A percentile compares a stretch with the other conserved stretches of the same genome.
phyloP scores from a whole-genome alignment of 23 tunicate genomes.

The Halocynthia roretzi region DNA sequence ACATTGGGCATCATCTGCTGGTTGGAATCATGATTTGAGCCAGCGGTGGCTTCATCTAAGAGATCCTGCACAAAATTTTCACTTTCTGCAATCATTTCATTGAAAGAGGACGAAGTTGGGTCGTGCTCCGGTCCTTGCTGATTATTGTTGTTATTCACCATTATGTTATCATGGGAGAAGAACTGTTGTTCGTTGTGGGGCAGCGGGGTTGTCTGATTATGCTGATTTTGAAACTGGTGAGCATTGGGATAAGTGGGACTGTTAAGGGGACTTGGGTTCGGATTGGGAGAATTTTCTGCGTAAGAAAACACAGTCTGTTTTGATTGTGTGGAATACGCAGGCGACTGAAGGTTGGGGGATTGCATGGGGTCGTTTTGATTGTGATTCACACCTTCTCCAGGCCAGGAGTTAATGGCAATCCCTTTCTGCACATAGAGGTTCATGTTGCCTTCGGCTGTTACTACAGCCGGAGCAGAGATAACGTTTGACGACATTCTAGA shows the following conservation, averaged over 20 bases:
- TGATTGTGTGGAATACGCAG: no score
- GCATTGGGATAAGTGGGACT: constrained; percentile 18
- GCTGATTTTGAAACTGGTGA: constrained; percentile 3
- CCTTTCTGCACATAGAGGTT: no score
- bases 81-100: constrained; percentile 25
- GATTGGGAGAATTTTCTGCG: not conserved
- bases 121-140: not conserved
- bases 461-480: no score
- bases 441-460: no score
- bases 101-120: not conserved
- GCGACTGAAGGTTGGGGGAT: no score
- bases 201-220: constrained; percentile 14
- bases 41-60: constrained; percentile 7
- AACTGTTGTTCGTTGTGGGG: constrained; percentile 29
- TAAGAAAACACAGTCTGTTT: not conserved
- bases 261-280: constrained; percentile 16
- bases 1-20: not conserved
- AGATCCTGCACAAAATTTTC: constrained; percentile 20
- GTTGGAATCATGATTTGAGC: constrained; percentile 6
- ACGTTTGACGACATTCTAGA: no score
- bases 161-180: constrained; percentile 16
- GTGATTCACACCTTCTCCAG: no score
- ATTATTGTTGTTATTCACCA: constrained; percentile 19
- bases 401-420: no score
- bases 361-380: no score